Evolutionary conservation across 2,113 vertebrate genomes (phyloP).

Genomic region (Barbus barbus): DNA sequence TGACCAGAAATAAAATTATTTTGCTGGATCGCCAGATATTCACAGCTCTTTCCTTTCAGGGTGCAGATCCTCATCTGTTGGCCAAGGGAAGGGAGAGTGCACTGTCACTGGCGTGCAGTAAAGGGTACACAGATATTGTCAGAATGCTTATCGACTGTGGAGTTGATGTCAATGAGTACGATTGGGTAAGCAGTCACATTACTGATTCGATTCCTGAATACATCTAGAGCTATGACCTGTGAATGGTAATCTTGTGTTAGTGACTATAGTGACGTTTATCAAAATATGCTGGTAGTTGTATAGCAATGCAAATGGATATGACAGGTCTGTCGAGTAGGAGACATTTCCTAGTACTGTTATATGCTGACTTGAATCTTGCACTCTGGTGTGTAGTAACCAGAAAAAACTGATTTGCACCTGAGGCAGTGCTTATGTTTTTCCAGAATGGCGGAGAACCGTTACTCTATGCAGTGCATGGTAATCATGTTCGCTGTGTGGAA

Average conservation of each 20-base stretch:
- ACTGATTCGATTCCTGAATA: not conserved
- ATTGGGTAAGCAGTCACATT: conserved; percentile 83
- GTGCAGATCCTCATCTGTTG: conserved; percentile 91
- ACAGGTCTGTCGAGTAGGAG: not conserved
- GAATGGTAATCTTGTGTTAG: not conserved
- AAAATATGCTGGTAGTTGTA: not conserved
- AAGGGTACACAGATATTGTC: conserved; percentile 96
- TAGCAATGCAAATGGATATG: not conserved
- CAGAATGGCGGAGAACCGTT: conserved; percentile 96
- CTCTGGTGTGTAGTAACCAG: not conserved
- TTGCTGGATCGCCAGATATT: not conserved
- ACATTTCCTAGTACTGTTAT: not conserved
- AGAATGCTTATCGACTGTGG: conserved; percentile 98
- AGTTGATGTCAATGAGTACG: conserved; percentile 96
- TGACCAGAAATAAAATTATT: not conserved
- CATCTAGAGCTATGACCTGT: not conserved
- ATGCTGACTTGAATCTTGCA: not conserved
- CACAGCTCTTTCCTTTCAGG: conserved; percentile 69
- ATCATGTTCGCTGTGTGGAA: conserved; percentile 96
- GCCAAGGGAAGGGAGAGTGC: conserved; percentile 96
- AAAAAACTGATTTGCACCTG: not conserved
- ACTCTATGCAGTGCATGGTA: conserved; percentile 95
- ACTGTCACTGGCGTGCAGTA: conserved; percentile 92
- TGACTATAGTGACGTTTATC: too few species aligned
- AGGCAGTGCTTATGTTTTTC: conserved; percentile 55